Percentiles rank a stretch among this genome's conserved stretches.
Evolutionary conservation across 2,113 vertebrate genomes (phyloP).

Genomic region (Megalops atlanticus): DNA sequence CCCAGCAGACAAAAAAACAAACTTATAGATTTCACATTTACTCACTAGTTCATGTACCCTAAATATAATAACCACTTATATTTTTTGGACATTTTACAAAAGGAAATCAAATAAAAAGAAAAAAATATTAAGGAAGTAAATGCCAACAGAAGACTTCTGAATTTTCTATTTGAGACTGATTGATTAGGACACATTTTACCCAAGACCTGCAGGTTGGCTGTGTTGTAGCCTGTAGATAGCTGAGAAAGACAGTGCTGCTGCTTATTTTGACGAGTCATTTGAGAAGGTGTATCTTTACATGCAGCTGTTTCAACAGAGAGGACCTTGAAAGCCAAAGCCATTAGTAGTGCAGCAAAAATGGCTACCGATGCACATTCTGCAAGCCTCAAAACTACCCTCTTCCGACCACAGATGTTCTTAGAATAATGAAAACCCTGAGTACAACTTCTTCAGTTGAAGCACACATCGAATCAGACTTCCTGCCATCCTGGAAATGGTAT

Average conservation of each 20-base stretch:
- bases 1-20: too few relatives aligned
- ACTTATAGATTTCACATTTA: too few relatives aligned
- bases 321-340: neutral
- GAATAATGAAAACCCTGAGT: neutral
- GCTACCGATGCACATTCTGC: neutral
- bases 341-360: neutral
- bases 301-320: constrained; percentile 2
- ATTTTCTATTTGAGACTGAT: too few relatives aligned
- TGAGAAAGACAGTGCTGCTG: neutral
- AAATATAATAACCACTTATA: too few relatives aligned
- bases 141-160: too few relatives aligned
- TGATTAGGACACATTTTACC: too few relatives aligned
- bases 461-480: neutral
- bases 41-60: too few relatives aligned
- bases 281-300: neutral
- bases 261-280: neutral
- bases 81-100: too few relatives aligned
- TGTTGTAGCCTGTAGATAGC: neutral
- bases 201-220: neutral
- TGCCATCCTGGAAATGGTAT: neutral
- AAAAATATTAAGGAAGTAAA: too few relatives aligned
- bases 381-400: neutral
- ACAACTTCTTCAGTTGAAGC: neutral
- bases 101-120: too few relatives aligned
- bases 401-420: neutral